A percentile compares a stretch with the other conserved stretches of the same genome.
Conservation (phyloP, 2,888 invertebrate species). For the Allophyes oxyacanthae region DNA sequence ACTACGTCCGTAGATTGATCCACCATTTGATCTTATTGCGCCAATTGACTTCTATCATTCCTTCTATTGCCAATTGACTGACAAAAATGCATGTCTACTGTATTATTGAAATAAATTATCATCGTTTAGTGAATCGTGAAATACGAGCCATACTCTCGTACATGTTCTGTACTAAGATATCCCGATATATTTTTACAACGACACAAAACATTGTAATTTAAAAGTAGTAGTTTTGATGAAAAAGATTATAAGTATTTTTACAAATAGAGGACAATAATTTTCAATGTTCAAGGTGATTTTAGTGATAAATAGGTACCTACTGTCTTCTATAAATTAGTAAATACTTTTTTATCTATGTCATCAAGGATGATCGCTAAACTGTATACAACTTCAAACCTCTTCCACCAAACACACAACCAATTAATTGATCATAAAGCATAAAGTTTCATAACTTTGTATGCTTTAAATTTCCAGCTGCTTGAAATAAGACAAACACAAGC, state of each 20-base stretch:
- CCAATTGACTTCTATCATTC: slow-evolving; percentile 70
- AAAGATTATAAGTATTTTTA: too few species aligned
- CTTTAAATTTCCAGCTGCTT: slow-evolving; percentile 11
- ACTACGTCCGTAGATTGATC: slow-evolving; percentile 54
- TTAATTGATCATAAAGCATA: too few species aligned
- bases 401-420: too few species aligned
- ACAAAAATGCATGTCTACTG: slow-evolving; percentile 40
- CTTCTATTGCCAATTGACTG: slow-evolving; percentile 54
- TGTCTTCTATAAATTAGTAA: too few species aligned
- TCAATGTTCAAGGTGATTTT: too few species aligned
- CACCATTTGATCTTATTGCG: slow-evolving; percentile 68
- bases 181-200: neutral
- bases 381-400: too few species aligned
- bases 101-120: slow-evolving; percentile 13
- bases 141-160: neutral
- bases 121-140: slow-evolving; percentile 9
- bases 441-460: neutral
- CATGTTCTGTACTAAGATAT: neutral
- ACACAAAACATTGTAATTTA: too few species aligned
- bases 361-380: too few species aligned
- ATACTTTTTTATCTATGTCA: too few species aligned
- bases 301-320: too few species aligned
- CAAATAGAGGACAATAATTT: too few species aligned
- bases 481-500: slow-evolving; percentile 40
- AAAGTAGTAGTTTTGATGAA: too few species aligned